phyloP scores from a whole-genome alignment of 2,888 invertebrate species.

The Tipula unca region DNA sequence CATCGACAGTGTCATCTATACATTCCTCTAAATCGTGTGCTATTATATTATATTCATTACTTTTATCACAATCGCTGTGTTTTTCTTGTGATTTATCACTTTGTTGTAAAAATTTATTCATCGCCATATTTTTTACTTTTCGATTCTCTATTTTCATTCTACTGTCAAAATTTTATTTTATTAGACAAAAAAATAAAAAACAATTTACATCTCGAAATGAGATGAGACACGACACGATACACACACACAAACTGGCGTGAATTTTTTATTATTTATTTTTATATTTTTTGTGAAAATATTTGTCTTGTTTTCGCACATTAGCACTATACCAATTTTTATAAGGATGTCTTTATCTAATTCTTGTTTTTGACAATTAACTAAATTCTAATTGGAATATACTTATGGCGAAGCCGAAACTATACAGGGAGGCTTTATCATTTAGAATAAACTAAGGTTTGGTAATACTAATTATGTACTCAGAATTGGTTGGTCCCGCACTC shows the following conservation, averaged over 20 bases:
- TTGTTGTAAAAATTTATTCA: neutral
- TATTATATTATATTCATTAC: conserved; percentile 38
- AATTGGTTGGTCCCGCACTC: too few species aligned
- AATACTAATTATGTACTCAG: too few species aligned
- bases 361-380: neutral
- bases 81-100: conserved; percentile 31
- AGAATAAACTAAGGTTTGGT: neutral
- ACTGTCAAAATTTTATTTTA: too few species aligned
- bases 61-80: conserved; percentile 31
- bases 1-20: conserved; percentile 34
- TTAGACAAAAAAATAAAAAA: too few species aligned
- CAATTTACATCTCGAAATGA: neutral
- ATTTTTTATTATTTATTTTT: neutral
- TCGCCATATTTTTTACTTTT: conserved; percentile 38
- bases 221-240: neutral
- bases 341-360: neutral
- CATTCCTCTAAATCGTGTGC: conserved; percentile 48
- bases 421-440: neutral
- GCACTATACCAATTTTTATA: neutral
- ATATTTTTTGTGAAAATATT: neutral
- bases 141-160: conserved; percentile 10
- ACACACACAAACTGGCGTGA: neutral
- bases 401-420: neutral
- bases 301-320: neutral
- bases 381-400: neutral